These are phyloP conservation scores for Pelobates fuscus DNA, from an alignment of 2,113 vertebrate species.

Conservation along the genomic window DNA sequence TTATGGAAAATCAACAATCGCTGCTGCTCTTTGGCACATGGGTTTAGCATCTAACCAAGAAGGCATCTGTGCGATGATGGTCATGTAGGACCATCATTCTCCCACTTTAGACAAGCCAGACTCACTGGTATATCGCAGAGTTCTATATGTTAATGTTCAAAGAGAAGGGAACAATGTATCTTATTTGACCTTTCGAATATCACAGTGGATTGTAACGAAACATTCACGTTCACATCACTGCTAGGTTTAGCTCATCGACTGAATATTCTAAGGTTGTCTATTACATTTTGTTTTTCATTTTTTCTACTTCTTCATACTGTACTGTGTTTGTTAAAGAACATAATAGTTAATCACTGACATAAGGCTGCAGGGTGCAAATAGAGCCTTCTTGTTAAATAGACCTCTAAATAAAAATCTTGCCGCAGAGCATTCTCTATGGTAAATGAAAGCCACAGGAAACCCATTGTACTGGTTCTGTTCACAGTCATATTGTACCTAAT, in stretches of 20 bases:
- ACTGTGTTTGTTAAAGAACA: neutral
- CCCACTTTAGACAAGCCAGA: no score
- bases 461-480: conserved; percentile 12
- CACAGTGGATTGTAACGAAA: no score
- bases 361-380: conserved; percentile 9
- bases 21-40: no score
- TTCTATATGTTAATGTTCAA: no score
- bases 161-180: no score
- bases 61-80: no score
- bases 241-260: neutral
- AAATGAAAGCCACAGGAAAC: conserved; percentile 25
- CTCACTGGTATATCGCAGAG: no score
- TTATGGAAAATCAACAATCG: no score
- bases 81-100: no score
- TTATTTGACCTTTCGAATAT: no score
- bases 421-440: conserved; percentile 6
- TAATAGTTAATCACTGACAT: conserved; percentile 15
- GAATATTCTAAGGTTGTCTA: neutral
- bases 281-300: neutral
- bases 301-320: neutral
- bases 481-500: conserved; percentile 12
- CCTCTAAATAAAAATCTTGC: conserved; percentile 1
- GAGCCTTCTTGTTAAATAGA: conserved; percentile 19
- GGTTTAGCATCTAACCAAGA: no score
- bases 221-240: no score